Percentiles rank a stretch among this genome's conserved stretches.
Evolutionary conservation across 1,140 invertebrate species (phyloP).

Genomic region (Subanguina moxae): DNA sequence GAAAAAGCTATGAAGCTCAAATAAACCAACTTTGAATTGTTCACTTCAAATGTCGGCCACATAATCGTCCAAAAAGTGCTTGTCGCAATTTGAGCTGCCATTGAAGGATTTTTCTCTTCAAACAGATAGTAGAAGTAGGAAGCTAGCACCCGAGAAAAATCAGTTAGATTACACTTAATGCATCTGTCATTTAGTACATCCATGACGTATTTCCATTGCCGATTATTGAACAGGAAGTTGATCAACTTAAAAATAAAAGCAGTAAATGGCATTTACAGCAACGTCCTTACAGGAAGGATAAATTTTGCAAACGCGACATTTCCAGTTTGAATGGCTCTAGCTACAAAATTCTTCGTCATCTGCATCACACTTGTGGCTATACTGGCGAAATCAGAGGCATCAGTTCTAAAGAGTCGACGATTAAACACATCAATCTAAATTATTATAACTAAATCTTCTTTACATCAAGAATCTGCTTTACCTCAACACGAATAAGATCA

Average conservation of each 20-base stretch:
- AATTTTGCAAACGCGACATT: slow-evolving; percentile 3
- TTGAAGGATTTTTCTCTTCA: slow-evolving; percentile 14
- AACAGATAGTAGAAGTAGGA: slow-evolving; percentile 12
- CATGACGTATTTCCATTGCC: background rate
- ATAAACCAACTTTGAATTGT: no score
- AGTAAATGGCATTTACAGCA: no score
- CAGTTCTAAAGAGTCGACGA: slow-evolving; percentile 12
- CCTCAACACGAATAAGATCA: slow-evolving; percentile 27
- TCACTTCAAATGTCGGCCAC: slow-evolving; percentile 20
- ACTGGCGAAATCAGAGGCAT: background rate
- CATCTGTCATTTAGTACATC: background rate
- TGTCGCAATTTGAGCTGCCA: slow-evolving; percentile 17
- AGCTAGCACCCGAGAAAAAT: slow-evolving; percentile 15
- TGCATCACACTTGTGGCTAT: no score
- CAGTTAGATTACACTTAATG: slow-evolving; percentile 20
- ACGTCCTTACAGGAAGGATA: background rate
- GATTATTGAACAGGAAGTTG: background rate
- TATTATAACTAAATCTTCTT: background rate
- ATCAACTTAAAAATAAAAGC: background rate
- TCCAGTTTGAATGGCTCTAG: background rate
- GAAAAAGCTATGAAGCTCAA: no score
- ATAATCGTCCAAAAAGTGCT: slow-evolving; percentile 22
- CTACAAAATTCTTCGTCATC: no score
- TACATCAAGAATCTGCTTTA: background rate
- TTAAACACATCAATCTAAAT: slow-evolving; percentile 24